Evolutionary conservation across 1,140 invertebrate genomes (phyloP).

Genomic region (Gryon sp.): DNA sequence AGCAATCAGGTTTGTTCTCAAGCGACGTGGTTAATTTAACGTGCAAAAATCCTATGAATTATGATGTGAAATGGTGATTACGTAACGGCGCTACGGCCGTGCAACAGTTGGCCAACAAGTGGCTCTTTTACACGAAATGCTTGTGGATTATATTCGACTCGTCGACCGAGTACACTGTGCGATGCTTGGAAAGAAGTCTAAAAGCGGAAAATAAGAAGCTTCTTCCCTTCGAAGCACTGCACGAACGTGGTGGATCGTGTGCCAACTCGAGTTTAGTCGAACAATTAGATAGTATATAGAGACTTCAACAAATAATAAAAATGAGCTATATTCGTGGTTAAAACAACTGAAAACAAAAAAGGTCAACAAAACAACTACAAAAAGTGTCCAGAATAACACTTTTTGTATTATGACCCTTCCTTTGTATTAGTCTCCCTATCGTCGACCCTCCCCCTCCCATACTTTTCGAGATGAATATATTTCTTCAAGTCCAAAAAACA

Average conservation of each 20-base stretch:
- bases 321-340: conserved; percentile 18
- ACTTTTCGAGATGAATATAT: conserved; percentile 6
- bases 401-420: conserved; percentile 18
- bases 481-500: conserved; percentile 34
- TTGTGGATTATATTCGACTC: conserved; percentile 66
- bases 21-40: conserved; percentile 34
- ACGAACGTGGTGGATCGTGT: conserved; percentile 64
- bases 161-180: conserved; percentile 62
- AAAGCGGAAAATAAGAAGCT: conserved; percentile 61
- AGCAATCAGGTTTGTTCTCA: neutral
- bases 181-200: conserved; percentile 63
- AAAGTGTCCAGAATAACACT: conserved; percentile 11
- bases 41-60: conserved; percentile 53
- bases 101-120: conserved; percentile 66
- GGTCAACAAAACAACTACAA: too few species aligned
- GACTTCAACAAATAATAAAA: conserved; percentile 36
- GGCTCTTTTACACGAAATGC: conserved; percentile 65
- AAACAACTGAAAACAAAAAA: conserved; percentile 3
- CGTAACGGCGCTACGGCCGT: conserved; percentile 12
- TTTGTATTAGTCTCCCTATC: too few species aligned
- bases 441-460: neutral
- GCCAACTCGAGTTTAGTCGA: conserved; percentile 62
- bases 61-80: conserved; percentile 50
- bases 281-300: conserved; percentile 55
- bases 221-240: conserved; percentile 58